Base-by-base conservation (phyloP, 2,113 vertebrate species). In the Malaclemys terrapin region DNA sequence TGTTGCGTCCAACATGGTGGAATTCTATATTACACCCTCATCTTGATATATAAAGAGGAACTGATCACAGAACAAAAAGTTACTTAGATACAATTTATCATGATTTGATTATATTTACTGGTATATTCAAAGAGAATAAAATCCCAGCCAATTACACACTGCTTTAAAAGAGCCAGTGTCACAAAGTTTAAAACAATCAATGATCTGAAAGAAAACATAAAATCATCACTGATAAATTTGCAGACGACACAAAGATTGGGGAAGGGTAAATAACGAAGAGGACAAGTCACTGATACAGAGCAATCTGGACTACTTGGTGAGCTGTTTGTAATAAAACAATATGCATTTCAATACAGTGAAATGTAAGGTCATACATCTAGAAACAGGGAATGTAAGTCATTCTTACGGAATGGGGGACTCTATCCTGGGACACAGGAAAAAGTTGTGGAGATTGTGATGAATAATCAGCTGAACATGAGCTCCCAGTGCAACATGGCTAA, bases 151-250 rank as follows among this genome's bases (percentile, higher is more conserved):
- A 49, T 53, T 53, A 19, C 52, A 52, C 54, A 56, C 22, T 8
- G 20, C 54, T 56, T 56, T 56, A 56, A 56, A 56, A 56, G 22
- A 56, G 54, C 22, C 54, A 56, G 8, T 56, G 22, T 56, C 7
- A 56, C 54, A 56, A 20, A 56, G 54, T 56, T 56, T 56, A 22
- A 56, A 56, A 56, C 54, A 56, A 56, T 88, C 91, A 96, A 94
- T 93, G 91, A 96, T 93, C 95, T 97, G 95, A 96, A 97, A 96
- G 93, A 97, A 97, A 96, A 69, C 2, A 96, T 94, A 96, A 96
- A 97, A 96, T 94, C 78, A 96, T 76, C 82, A 93, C 96, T 88
- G 56, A 94, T 93, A 83, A 94, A 93, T 93, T 94, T 92, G 78
- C 85, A 91, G 89, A 45, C 88, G 85, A 80, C 45, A 92, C 93